Base-by-base conservation (phyloP, 2,797 vertebrate genomes). In the Pteronotus mesoamericanus region DNA sequence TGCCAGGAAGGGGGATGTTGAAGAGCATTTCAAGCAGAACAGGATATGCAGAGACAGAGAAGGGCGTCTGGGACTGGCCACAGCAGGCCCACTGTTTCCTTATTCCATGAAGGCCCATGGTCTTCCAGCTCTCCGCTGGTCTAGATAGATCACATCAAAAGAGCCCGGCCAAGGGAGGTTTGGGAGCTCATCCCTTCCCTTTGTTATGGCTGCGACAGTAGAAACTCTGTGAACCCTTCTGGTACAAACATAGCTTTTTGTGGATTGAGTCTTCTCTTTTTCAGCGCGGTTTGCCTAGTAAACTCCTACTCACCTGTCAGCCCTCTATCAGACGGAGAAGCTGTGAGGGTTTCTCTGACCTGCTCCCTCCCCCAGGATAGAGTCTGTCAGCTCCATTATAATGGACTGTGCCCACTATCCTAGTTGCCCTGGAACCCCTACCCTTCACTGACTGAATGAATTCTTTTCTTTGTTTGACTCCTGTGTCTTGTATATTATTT, bases 251-350 rank as follows among this genome's bases (percentile, higher is more conserved):
- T 4, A 59, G 83, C 78, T 79, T 88, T 46, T 71, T 26, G 11
- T 39, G 83, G 61, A 29, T 21, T 26, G 80, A 80, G 84, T 37
- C 84, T 68, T 66, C 48, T 82, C 34, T 32, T 78, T 80, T 80
- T 80, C 48, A 42, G 6, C 12, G 2, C 78, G 32, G 42, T 69
- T 57, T 74, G 71, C 78, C 82, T 37, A 72, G 77, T 9, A 64
- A 64, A 53, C 91, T 61, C 93, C 84, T 89, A 89, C 94, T 94
- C 87, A 69, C 24, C 72, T 66, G 89, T 48, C 80, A 90, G 88
- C 18, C 9, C 46, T 86, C 94, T 32, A 44, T 44, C 37, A 24
- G 51, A 66, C 29, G 1, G 5, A 53, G 92, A 61, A 59, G 66
- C 59, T 57, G 61, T 57, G 79, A 78, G 68, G 19, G 8, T 74